A percentile compares a stretch with the other conserved stretches of the same genome.
These are phyloP conservation scores for Aptenodytes patagonicus DNA, from an alignment of 2,113 vertebrate species.

Conservation along the genomic window DNA sequence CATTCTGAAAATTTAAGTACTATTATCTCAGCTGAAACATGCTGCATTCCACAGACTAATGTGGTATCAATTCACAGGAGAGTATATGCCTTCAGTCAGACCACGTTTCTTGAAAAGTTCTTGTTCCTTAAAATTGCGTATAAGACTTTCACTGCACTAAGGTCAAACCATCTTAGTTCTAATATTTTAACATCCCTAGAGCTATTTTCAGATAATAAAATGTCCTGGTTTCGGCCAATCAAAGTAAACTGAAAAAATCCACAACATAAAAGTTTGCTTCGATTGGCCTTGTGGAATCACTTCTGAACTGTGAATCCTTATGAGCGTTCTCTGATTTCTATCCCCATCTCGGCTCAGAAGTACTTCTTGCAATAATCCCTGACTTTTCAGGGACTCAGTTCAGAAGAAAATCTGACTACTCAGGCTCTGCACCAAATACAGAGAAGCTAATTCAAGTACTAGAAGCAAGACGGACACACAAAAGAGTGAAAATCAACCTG, in stretches of 20 bases:
- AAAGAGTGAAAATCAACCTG: not conserved
- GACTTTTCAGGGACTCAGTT: not conserved
- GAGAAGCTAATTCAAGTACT: not conserved
- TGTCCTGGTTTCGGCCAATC: too few relatives aligned
- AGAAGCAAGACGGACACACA: not conserved
- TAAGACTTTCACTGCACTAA: not conserved
- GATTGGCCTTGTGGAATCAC: not conserved
- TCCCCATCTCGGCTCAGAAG: not conserved
- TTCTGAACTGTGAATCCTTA: not conserved
- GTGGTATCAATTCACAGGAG: not conserved
- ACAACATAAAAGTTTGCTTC: not conserved
- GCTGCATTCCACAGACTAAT: not conserved
- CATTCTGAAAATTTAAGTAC: not conserved
- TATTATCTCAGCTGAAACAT: not conserved
- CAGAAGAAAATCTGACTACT: not conserved
- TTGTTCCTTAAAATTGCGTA: not conserved
- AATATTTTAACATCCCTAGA: not conserved
- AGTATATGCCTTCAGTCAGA: not conserved
- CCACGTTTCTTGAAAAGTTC: not conserved
- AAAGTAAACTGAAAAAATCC: too few relatives aligned
- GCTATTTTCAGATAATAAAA: not conserved
- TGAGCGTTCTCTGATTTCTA: not conserved
- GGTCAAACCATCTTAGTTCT: not conserved
- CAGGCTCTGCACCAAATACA: not conserved
- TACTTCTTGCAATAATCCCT: not conserved